Conservation (phyloP, 1,140 invertebrate genomes). For the Laodelphax striatellus region DNA sequence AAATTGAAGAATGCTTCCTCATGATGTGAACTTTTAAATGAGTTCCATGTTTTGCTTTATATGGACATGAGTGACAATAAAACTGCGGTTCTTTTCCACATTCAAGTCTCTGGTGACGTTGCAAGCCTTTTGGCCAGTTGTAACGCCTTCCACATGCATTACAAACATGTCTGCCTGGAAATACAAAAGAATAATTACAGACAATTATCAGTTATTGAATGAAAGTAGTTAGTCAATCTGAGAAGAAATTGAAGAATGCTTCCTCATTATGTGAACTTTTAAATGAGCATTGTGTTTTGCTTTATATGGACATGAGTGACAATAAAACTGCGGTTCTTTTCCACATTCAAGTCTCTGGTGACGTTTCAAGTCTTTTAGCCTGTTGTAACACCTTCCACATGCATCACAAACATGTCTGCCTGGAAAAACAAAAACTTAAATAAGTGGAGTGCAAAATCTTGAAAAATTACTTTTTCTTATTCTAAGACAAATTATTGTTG, state of each 20-base stretch:
- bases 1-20: constrained; percentile 6
- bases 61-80: constrained; percentile 29
- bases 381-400: constrained; percentile 31
- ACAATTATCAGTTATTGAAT: not conserved
- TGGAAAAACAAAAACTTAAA: not conserved
- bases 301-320: constrained; percentile 22
- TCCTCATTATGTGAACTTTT: constrained; percentile 20
- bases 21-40: constrained; percentile 24
- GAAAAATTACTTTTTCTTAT: too few relatives aligned
- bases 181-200: too few relatives aligned
- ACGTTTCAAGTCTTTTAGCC: constrained; percentile 36
- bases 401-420: not conserved
- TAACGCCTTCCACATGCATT: constrained; percentile 25
- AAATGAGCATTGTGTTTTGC: constrained; percentile 28
- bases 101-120: constrained; percentile 39
- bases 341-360: constrained; percentile 40
- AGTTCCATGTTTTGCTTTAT: constrained; percentile 26
- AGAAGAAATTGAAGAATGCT: constrained; percentile 2
- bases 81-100: constrained; percentile 34
- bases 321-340: constrained; percentile 33
- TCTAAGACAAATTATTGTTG: too few relatives aligned
- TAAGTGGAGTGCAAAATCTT: too few relatives aligned
- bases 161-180: not conserved
- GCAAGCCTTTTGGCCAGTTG: constrained; percentile 36
- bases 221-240: not conserved